These are phyloP conservation scores for Eucidaris tribuloides DNA, from an alignment of 35 echinoderm and acorn worm genomes.

Conservation along the genomic window DNA sequence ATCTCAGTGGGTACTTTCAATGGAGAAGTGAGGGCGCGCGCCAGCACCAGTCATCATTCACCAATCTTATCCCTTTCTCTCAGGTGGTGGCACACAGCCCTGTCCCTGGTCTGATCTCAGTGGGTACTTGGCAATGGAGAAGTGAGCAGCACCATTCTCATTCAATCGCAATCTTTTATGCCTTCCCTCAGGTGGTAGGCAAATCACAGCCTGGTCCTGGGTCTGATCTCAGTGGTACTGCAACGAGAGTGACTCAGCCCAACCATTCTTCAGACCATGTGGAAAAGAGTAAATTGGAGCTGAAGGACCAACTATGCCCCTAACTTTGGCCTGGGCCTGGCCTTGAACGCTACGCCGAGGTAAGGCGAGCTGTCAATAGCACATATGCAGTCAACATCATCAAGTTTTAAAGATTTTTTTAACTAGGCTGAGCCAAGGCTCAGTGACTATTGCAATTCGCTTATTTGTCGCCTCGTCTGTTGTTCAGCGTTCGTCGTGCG, in stretches of 20 bases:
- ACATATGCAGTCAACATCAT: too few species aligned
- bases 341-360: constrained; percentile 79
- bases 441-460: too few species aligned
- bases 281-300: constrained; percentile 68
- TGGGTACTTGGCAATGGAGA: constrained; percentile 94
- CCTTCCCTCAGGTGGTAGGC: constrained; percentile 61
- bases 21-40: constrained; percentile 93
- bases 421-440: too few species aligned
- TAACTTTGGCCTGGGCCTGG: constrained; percentile 83
- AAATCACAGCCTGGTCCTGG: constrained; percentile 62
- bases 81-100: constrained; percentile 84
- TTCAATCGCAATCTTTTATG: constrained; percentile 18
- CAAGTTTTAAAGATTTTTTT: too few species aligned
- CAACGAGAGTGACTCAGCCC: constrained; percentile 84
- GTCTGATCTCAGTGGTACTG: constrained; percentile 82
- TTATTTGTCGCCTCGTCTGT: too few species aligned
- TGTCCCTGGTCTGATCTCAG: constrained; percentile 78
- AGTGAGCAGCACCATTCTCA: constrained; percentile 87
- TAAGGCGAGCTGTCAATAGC: too few species aligned
- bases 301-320: constrained; percentile 82
- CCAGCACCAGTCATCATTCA: too few species aligned
- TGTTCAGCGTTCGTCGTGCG: too few species aligned
- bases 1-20: constrained; percentile 90
- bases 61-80: too few species aligned
- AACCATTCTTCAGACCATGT: constrained; percentile 92